A percentile compares a stretch with the other conserved stretches of the same genome.
phyloP scores from a whole-genome alignment of 2,113 vertebrate species.

The Syngnathoides biaculeatus region DNA sequence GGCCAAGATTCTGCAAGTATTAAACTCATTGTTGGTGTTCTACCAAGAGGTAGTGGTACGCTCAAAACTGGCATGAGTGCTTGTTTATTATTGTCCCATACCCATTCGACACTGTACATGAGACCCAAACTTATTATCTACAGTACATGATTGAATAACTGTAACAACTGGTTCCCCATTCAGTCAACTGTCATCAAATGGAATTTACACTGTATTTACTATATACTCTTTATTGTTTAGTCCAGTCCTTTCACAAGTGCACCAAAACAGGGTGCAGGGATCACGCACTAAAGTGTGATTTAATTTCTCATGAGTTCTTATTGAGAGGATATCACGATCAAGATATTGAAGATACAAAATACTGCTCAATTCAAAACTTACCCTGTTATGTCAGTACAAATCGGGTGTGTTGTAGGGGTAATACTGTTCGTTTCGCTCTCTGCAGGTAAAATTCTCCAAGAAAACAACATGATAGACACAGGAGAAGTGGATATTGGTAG shows the following conservation, averaged over 20 bases:
- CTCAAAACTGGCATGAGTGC: background rate
- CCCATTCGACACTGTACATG: background rate
- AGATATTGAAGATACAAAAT: background rate
- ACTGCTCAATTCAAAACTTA: background rate
- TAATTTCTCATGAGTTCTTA: background rate
- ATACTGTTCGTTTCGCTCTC: background rate
- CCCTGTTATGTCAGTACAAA: background rate
- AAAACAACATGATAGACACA: conserved; percentile 97
- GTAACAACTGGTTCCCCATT: background rate
- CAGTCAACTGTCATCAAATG: background rate
- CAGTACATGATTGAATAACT: background rate
- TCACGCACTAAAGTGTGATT: too few relatives aligned
- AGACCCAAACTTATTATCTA: background rate
- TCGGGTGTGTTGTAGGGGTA: background rate
- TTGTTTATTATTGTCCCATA: background rate
- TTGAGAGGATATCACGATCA: background rate
- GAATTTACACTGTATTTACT: background rate
- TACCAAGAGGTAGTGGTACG: conserved; percentile 10
- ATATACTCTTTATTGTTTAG: too few relatives aligned
- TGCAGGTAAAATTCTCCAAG: conserved; percentile 88
- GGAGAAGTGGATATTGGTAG: conserved; percentile 94
- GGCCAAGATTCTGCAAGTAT: background rate
- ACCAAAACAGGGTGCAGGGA: too few relatives aligned
- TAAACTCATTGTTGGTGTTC: conserved; percentile 6
- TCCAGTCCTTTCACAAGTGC: too few relatives aligned